A percentile compares a stretch with the other conserved stretches of the same genome.
These are phyloP conservation scores for Oasisia sp. DNA, from an alignment of 2,888 invertebrate genomes.

Conservation along the genomic window DNA sequence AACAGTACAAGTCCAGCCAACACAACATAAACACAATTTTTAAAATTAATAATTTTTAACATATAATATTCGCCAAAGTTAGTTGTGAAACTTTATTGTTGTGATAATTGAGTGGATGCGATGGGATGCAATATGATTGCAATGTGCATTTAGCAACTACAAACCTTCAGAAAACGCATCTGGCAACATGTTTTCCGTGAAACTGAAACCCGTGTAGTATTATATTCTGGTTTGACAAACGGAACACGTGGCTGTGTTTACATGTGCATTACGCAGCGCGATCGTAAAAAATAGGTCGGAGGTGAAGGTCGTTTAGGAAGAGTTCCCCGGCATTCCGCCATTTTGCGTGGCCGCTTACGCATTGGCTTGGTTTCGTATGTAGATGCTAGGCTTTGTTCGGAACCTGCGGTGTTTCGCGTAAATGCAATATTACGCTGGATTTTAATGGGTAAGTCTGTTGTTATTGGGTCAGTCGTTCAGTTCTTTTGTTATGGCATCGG, in stretches of 20 bases:
- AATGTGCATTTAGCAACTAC: too few species aligned
- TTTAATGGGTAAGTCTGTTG: constrained; percentile 3
- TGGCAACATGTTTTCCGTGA: too few species aligned
- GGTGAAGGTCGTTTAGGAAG: background rate
- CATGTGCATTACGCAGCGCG: background rate
- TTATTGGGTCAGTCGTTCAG: background rate
- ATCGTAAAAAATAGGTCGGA: constrained; percentile 13
- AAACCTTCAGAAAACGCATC: too few species aligned
- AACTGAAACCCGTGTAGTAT: too few species aligned
- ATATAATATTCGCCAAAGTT: too few species aligned
- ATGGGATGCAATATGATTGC: too few species aligned
- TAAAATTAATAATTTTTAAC: too few species aligned
- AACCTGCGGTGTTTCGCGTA: background rate
- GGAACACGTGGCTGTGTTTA: background rate
- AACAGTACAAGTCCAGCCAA: too few species aligned
- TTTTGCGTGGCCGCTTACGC: constrained; percentile 5
- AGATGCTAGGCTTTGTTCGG: constrained; percentile 13
- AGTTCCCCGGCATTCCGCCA: constrained; percentile 7
- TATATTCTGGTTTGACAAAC: background rate
- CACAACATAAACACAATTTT: too few species aligned
- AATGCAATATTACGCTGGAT: constrained; percentile 13
- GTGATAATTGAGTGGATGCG: too few species aligned
- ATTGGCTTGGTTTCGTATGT: constrained; percentile 13
- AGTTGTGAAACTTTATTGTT: too few species aligned
- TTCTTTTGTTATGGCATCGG: background rate